These are phyloP conservation scores for Sebastes taczanowskii DNA, from an alignment of 2,797 vertebrate species.

Conservation along the genomic window DNA sequence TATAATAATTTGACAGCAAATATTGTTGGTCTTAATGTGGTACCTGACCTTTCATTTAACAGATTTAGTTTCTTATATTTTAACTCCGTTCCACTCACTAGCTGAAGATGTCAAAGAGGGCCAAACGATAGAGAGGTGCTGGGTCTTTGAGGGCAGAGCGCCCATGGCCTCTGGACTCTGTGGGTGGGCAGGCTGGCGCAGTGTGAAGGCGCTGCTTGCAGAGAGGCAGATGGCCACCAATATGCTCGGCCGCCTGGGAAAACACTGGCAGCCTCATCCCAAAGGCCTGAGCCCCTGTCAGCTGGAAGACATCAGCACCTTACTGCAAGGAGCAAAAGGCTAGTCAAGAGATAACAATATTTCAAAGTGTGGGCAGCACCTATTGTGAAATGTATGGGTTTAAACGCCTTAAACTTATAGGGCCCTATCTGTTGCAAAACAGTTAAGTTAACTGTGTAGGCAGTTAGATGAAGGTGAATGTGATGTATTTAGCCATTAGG, in stretches of 20 bases:
- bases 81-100: neutral
- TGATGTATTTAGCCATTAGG: constrained; percentile 62
- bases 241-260: constrained; percentile 63
- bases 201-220: constrained; percentile 41
- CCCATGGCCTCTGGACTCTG: constrained; percentile 43
- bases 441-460: constrained; percentile 53
- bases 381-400: constrained; percentile 9
- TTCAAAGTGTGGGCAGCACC: neutral
- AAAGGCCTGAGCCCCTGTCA: constrained; percentile 47
- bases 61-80: neutral
- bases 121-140: constrained; percentile 26
- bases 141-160: constrained; percentile 37
- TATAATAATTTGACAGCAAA: neutral
- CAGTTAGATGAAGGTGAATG: constrained; percentile 56
- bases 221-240: constrained; percentile 74
- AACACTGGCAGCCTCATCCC: constrained; percentile 61
- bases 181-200: constrained; percentile 52
- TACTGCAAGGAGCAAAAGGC: constrained; percentile 8
- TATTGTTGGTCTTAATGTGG: neutral
- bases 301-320: constrained; percentile 51
- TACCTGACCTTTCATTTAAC: neutral
- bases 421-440: constrained; percentile 13
- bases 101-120: constrained; percentile 26
- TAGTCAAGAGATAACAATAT: neutral
- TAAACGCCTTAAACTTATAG: constrained; percentile 3